Evolutionary conservation across 2,797 vertebrate species (phyloP), one percentile per base, ranked within the genome.

Genomic region (Sandelia bainsii): DNA sequence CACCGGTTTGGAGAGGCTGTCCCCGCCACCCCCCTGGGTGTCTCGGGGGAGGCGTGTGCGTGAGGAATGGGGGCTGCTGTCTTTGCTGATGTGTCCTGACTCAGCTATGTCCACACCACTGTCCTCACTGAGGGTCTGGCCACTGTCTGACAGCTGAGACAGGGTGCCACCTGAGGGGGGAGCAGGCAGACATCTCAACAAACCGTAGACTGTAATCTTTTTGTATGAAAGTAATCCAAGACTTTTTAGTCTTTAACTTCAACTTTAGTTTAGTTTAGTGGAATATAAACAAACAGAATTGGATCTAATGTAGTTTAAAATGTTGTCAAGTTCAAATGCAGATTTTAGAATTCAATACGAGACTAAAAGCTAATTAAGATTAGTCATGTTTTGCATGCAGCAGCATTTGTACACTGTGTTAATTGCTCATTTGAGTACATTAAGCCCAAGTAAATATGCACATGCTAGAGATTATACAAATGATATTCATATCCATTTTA

Each of bases 111-210:
- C 98, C 91, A 99, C 97, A 1, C 98, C 98, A 39, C 98, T 99
- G 96, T 99, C 98, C 91, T 99, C 98, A 1, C 97, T 99, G 69
- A 99, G 95, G 19, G 98, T 98, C 93, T 99, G 98, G 45, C 98
- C 98, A 0, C 96, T 98, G 93, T 98, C 97, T 1, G 97, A 98
- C 88, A 98, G 95, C 95, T 99, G 98, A 77, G 97, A 98, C 80
- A 98, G 95, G 0, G 97, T 95, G 70, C 96, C 96, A 77, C 96
- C 97, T 96, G 94, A 52, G 7, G 61, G 76, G 80, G 52, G 59
- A 65, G 77, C 67, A 67, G 73, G 76, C 57, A 75, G 32, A 80
- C 32, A 78, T 27, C 59, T 73, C 62, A 72, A 42, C 45, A 46
- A 20, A 40, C 8, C 12, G 10, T 10, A 12, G 6, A 59, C 1